phyloP scores from a whole-genome alignment of 2,797 vertebrate species.

The Pantherophis vulpinus region DNA sequence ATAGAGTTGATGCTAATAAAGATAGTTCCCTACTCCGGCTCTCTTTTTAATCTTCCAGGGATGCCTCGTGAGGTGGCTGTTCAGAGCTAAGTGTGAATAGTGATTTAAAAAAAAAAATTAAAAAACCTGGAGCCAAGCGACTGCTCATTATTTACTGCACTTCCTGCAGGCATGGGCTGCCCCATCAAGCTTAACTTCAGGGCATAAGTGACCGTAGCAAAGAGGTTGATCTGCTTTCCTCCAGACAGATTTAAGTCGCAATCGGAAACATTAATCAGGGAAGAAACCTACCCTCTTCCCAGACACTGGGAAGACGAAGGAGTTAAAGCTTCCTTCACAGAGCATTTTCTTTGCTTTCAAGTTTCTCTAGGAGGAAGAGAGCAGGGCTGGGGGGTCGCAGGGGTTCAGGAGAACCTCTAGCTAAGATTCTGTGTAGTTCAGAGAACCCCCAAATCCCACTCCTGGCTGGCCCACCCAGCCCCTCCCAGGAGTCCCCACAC shows the following conservation, averaged over 20 bases:
- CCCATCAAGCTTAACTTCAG: background rate
- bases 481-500: too few species aligned
- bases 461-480: too few species aligned
- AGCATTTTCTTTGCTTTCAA: background rate
- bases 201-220: too few species aligned
- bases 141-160: too few species aligned
- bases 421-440: too few species aligned
- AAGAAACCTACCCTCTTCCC: background rate
- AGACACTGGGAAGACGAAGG: background rate
- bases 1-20: background rate
- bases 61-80: too few species aligned
- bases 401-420: too few species aligned
- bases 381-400: background rate
- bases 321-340: background rate
- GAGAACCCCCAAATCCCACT: too few species aligned
- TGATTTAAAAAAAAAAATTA: background rate
- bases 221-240: background rate
- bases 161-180: background rate
- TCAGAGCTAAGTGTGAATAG: background rate
- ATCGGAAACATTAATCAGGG: background rate
- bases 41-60: background rate
- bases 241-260: background rate
- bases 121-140: background rate
- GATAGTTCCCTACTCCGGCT: background rate
- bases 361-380: background rate